These are phyloP conservation scores for Cephalotes varians DNA, from an alignment of 2,888 invertebrate species.

Conservation along the genomic window DNA sequence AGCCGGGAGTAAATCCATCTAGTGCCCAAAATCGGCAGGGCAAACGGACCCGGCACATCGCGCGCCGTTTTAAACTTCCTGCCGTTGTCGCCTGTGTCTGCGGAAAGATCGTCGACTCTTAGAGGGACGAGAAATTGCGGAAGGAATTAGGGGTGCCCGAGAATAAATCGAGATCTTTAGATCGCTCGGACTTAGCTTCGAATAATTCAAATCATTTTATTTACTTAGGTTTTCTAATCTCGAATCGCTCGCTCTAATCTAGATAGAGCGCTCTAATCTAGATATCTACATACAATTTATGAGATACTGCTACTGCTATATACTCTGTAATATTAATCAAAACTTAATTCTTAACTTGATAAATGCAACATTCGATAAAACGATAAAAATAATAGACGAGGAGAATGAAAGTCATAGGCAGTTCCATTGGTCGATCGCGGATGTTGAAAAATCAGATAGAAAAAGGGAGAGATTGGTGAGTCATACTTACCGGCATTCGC, in stretches of 20 bases:
- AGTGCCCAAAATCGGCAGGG: conserved; percentile 92
- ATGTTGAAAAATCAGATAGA: background rate
- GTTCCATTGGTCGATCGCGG: conserved; percentile 4
- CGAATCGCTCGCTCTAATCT: too few species aligned
- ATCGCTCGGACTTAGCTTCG: too few species aligned
- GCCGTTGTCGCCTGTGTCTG: conserved; percentile 52
- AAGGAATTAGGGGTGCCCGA: background rate
- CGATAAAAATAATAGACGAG: conserved; percentile 1
- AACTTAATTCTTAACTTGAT: background rate
- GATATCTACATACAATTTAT: too few species aligned
- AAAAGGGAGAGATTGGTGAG: too few species aligned
- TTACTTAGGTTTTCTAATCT: background rate
- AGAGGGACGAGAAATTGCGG: background rate
- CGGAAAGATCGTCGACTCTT: background rate
- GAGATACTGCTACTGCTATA: background rate
- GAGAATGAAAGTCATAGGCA: background rate
- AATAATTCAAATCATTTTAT: too few species aligned
- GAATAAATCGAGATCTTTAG: too few species aligned
- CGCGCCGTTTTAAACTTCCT: conserved; percentile 74
- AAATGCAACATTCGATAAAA: conserved; percentile 13
- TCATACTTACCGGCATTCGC: conserved; percentile 75
- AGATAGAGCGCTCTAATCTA: too few species aligned
- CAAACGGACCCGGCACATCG: conserved; percentile 91
- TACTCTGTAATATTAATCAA: background rate
- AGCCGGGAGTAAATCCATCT: conserved; percentile 93